Percentiles rank a stretch among this genome's conserved stretches.
These are phyloP conservation scores for Vultur gryphus DNA, from an alignment of 2,797 vertebrate genomes.

Conservation along the genomic window DNA sequence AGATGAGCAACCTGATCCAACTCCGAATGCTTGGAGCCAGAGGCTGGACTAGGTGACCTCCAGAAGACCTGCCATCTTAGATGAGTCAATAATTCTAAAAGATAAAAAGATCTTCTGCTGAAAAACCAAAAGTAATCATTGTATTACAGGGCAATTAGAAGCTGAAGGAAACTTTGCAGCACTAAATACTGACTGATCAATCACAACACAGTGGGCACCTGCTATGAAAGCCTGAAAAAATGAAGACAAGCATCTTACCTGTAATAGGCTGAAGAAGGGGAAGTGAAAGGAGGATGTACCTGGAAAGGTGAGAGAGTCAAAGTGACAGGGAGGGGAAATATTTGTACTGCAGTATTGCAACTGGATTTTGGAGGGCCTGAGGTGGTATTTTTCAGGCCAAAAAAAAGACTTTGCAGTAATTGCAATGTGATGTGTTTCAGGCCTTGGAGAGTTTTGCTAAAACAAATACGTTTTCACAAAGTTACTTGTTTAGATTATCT, in stretches of 20 bases:
- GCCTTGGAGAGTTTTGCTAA: background rate
- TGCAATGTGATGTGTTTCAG: background rate
- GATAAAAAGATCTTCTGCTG: background rate
- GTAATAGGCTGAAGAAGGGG: background rate
- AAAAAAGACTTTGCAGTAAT: background rate
- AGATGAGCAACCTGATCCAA: background rate
- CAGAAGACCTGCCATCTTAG: background rate
- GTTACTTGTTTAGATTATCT: background rate
- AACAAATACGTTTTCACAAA: background rate
- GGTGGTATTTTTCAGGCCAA: background rate
- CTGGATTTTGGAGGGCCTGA: background rate
- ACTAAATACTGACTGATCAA: background rate
- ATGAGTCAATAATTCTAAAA: background rate
- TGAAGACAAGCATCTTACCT: background rate
- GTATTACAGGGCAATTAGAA: background rate
- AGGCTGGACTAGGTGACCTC: background rate
- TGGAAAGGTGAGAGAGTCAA: background rate
- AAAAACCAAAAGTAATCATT: background rate
- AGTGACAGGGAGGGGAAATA: background rate
- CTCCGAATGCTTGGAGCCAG: background rate
- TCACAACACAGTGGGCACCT: background rate
- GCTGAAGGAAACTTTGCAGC: background rate
- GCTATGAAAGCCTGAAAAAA: background rate
- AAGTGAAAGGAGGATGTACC: background rate
- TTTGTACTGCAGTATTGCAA: background rate